Percentiles rank a stretch among this genome's conserved stretches.
phyloP scores from a whole-genome alignment of 2,888 invertebrate genomes.

The Caradrina kadenii region DNA sequence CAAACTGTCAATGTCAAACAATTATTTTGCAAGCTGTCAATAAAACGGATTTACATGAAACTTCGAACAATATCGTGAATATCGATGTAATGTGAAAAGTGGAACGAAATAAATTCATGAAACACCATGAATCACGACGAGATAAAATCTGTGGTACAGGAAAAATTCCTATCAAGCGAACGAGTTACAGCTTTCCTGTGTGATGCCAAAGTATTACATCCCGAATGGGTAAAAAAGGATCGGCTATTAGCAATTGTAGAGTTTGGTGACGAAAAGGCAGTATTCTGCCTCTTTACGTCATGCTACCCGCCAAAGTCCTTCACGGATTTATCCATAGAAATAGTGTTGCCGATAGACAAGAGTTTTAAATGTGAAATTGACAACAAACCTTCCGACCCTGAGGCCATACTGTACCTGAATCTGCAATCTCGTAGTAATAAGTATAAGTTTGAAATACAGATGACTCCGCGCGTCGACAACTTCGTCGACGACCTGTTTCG shows the following conservation, averaged over 20 bases:
- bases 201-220: conserved; percentile 87
- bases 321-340: conserved; percentile 95
- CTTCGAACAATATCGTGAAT: conserved; percentile 45
- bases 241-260: conserved; percentile 87
- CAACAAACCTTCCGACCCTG: conserved; percentile 90
- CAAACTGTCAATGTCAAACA: conserved; percentile 49
- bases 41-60: conserved; percentile 61
- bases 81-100: conserved; percentile 54
- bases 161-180: conserved; percentile 88
- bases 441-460: conserved; percentile 88
- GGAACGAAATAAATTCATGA: conserved; percentile 56
- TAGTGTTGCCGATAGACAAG: conserved; percentile 94
- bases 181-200: conserved; percentile 85
- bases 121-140: conserved; percentile 88
- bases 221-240: conserved; percentile 87
- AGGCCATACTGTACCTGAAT: conserved; percentile 87
- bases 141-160: conserved; percentile 86
- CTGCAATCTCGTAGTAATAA: conserved; percentile 86
- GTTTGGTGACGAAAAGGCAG: conserved; percentile 88
- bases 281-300: conserved; percentile 88
- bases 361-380: conserved; percentile 94
- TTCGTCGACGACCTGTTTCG: conserved; percentile 94
- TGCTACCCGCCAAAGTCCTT: conserved; percentile 93
- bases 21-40: conserved; percentile 62
- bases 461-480: conserved; percentile 92